Base-by-base conservation (phyloP, 2,113 vertebrate genomes). In the Corythaixoides concolor region DNA sequence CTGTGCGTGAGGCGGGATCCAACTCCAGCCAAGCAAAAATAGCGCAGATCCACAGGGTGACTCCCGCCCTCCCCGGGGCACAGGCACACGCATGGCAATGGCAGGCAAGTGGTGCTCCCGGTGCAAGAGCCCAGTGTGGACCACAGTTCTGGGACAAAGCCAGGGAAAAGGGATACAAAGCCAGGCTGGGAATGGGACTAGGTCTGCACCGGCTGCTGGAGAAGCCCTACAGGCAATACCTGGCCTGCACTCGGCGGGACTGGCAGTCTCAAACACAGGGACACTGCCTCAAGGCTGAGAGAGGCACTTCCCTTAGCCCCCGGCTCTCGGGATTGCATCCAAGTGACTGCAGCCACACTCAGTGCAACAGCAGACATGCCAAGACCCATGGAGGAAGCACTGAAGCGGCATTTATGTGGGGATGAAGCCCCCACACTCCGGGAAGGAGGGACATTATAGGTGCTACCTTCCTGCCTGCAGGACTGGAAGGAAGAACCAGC, bases 41-140 rank as follows among this genome's bases (percentile, higher is more conserved):
- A 47, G 45, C 11, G 1, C 64, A 41, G 52, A 81, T 6, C 24
- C 70, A 8, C 2, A 2, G 32, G n/a, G n/a, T 0, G 0, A 33
- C 2, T 35, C 11, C 23, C 8, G 1, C 12, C 1, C 28, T 17
- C 35, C 15, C 35, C 5, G 0, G 13, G 49, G 20, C 2, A 1
- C 70, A 35, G 35, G 22, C 23, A 33, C 11, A 0, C 0, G 4
- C 30, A 63, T 3, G 2, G 70, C n/a, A 4, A 2, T 1, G 58
- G 35, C 80, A 74, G 66, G 37, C 9, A 47, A 63, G 50, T 0
- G 0, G 35, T 45, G 74, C 43, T 76, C 22, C 63, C 1, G 0
- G 11, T 16, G 30, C 47, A 47, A 47, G 21, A 33, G 55, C 68
- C 37, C 2, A 0, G 6, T 1, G 15, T 0, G 0, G 32, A 15